Percentiles rank a stretch among this genome's conserved stretches.
Evolutionary conservation across 2,888 invertebrate species (phyloP).

Genomic region (Pogonocherus hispidulus): DNA sequence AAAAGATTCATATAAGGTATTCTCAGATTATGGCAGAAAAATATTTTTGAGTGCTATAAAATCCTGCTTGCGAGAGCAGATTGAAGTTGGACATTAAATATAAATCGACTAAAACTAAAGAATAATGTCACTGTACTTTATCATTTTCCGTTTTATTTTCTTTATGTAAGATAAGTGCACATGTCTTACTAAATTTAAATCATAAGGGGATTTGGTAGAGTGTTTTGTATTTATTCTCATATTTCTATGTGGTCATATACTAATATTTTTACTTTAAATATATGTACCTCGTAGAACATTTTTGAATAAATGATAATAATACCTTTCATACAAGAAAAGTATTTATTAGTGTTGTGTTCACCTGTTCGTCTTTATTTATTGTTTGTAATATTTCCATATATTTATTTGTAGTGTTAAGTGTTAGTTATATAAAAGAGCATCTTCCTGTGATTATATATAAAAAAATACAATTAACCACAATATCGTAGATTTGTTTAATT

Average conservation of each 20-base stretch:
- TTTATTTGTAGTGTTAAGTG: conserved; percentile 11
- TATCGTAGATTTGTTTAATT: neutral
- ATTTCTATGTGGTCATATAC: conserved; percentile 26
- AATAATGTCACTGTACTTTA: conserved; percentile 19
- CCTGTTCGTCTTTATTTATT: conserved; percentile 27
- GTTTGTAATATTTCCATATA: conserved; percentile 17
- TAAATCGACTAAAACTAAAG: conserved; percentile 7
- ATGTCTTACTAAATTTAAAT: conserved; percentile 32
- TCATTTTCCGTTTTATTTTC: conserved; percentile 19
- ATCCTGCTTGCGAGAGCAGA: conserved; percentile 54
- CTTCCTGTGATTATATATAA: conserved; percentile 31
- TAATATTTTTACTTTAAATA: conserved; percentile 1
- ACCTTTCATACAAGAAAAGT: conserved; percentile 18
- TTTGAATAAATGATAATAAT: conserved; percentile 34
- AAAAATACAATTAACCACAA: conserved; percentile 37
- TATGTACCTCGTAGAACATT: conserved; percentile 13
- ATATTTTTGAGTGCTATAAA: conserved; percentile 56
- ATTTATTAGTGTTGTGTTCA: conserved; percentile 34
- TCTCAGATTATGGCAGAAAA: conserved; percentile 60
- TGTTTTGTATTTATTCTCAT: conserved; percentile 15
- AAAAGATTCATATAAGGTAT: conserved; percentile 58
- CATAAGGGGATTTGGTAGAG: conserved; percentile 14
- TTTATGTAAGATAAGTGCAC: conserved; percentile 35
- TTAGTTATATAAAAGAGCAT: conserved; percentile 28
- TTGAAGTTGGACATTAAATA: conserved; percentile 55